Conservation (phyloP, 2,113 vertebrate species). For the Lamprologus speciosus region DNA sequence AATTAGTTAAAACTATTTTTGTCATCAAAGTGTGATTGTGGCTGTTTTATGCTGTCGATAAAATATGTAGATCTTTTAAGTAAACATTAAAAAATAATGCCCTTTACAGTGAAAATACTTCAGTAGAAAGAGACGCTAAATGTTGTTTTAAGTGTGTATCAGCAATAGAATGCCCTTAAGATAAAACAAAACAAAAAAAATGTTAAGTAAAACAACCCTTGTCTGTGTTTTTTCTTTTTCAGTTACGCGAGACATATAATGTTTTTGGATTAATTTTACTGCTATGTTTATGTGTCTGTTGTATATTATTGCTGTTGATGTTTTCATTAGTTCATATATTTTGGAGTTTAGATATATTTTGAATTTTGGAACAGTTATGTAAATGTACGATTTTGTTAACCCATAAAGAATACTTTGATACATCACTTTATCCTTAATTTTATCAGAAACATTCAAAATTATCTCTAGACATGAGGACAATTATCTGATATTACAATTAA, state of each 20-base stretch:
- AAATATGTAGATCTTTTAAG: not conserved
- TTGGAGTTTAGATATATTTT: not conserved
- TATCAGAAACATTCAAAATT: too few relatives aligned
- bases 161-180: not conserved
- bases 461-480: rapidly evolving
- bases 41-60: not conserved
- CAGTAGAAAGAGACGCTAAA: not conserved
- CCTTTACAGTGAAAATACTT: not conserved
- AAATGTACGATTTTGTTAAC: not conserved
- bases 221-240: not conserved
- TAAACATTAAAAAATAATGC: not conserved
- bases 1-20: not conserved
- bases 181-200: rapidly evolving
- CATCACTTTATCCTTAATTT: not conserved
- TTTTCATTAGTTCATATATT: not conserved
- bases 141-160: not conserved
- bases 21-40: not conserved
- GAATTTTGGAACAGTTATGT: not conserved
- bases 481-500: too few relatives aligned
- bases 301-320: not conserved
- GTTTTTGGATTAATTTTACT: rapidly evolving
- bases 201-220: rapidly evolving
- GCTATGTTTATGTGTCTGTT: not conserved
- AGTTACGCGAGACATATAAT: rapidly evolving
- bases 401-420: not conserved